Conservation (phyloP, 2,888 invertebrate species). For the Hypercompe scribonia region DNA sequence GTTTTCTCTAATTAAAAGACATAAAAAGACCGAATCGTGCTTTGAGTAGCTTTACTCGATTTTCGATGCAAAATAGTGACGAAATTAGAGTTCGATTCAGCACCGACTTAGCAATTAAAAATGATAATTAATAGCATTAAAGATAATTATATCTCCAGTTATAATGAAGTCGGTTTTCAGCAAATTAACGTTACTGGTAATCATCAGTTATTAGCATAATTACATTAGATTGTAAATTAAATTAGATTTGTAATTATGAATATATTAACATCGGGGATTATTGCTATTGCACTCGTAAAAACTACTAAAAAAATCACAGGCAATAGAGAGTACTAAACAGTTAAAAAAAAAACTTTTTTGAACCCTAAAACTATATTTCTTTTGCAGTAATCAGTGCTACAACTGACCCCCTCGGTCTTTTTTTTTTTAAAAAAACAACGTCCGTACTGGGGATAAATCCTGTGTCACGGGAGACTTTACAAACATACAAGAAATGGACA, state of each 20-base stretch:
- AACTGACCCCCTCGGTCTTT: too few species aligned
- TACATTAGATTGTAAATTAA: too few species aligned
- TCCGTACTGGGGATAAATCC: too few species aligned
- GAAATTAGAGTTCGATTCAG: constrained; percentile 17
- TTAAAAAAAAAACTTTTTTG: neutral
- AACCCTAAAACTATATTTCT: neutral
- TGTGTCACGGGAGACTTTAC: too few species aligned
- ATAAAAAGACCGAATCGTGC: neutral
- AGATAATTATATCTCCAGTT: constrained; percentile 57
- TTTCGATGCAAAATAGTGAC: neutral
- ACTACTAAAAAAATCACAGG: too few species aligned
- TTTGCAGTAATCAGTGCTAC: neutral
- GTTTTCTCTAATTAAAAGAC: neutral
- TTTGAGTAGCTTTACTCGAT: neutral
- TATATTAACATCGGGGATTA: neutral
- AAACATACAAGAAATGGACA: too few species aligned
- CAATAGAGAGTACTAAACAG: too few species aligned
- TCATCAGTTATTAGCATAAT: constrained; percentile 44
- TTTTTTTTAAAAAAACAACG: too few species aligned
- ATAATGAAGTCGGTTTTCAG: constrained; percentile 58
- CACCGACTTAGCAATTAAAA: constrained; percentile 58
- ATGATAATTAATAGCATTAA: constrained; percentile 63
- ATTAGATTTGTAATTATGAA: constrained; percentile 12
- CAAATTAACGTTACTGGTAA: constrained; percentile 48
- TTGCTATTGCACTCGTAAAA: neutral